Evolutionary conservation across 2,888 invertebrate genomes (phyloP).

Genomic region (Zonitis immaculata): DNA sequence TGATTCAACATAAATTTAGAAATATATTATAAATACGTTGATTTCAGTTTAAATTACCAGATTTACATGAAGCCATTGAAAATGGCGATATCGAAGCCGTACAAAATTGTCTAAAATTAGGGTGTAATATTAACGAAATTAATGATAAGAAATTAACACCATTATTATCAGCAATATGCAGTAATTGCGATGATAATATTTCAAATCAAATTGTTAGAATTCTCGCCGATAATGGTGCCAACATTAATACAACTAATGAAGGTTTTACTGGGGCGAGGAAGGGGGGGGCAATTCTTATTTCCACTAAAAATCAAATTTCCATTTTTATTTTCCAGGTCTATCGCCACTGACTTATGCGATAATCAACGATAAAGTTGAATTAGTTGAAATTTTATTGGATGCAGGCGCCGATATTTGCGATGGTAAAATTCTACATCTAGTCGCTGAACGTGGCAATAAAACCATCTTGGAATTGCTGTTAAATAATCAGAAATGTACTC

Average conservation of each 20-base stretch:
- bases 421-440: constrained; percentile 45
- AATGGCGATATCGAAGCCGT: constrained; percentile 42
- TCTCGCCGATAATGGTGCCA: constrained; percentile 39
- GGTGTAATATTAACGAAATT: constrained; percentile 39
- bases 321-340: too few relatives aligned
- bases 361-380: constrained; percentile 38
- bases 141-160: constrained; percentile 46
- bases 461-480: constrained; percentile 33
- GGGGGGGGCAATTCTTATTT: too few relatives aligned
- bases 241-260: constrained; percentile 32
- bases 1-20: too few relatives aligned
- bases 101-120: constrained; percentile 36
- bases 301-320: too few relatives aligned
- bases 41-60: too few relatives aligned
- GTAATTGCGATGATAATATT: constrained; percentile 30
- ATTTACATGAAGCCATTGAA: constrained; percentile 45
- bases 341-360: constrained; percentile 47
- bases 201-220: constrained; percentile 42
- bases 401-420: constrained; percentile 41
- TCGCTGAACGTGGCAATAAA: constrained; percentile 39
- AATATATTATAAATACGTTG: too few relatives aligned
- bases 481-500: constrained; percentile 28
- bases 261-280: too few relatives aligned
- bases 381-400: constrained; percentile 40
- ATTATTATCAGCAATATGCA: constrained; percentile 43